A percentile compares a stretch with the other conserved stretches of the same genome.
These are phyloP conservation scores for Pammene fasciana DNA, from an alignment of 2,888 invertebrate genomes.

Conservation along the genomic window DNA sequence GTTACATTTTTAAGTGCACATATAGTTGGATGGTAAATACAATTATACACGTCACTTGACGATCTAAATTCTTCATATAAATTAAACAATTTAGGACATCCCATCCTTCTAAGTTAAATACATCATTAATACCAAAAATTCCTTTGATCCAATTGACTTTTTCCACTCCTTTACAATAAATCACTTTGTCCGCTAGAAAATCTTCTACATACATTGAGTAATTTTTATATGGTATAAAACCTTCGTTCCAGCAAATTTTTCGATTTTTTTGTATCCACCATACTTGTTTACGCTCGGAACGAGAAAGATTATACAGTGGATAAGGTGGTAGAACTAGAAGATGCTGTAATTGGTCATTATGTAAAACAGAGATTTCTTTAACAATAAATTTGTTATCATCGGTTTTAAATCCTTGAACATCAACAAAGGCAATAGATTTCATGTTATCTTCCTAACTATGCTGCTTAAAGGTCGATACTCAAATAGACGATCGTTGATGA, in stretches of 20 bases:
- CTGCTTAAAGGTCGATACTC: slow-evolving; percentile 44
- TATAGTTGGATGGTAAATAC: slow-evolving; percentile 7
- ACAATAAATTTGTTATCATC: no score
- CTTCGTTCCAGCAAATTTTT: background rate
- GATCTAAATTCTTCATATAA: background rate
- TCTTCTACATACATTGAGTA: slow-evolving; percentile 1
- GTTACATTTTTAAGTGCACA: slow-evolving; percentile 13
- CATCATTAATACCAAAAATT: background rate
- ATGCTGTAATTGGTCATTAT: no score
- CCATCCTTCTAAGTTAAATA: background rate
- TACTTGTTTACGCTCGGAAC: slow-evolving; percentile 1
- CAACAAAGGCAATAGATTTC: slow-evolving; percentile 25
- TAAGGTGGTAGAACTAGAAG: no score
- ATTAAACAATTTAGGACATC: background rate
- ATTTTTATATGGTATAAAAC: background rate
- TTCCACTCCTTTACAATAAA: slow-evolving; percentile 6
- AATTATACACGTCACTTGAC: background rate
- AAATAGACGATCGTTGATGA: slow-evolving; percentile 48
- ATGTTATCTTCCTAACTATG: slow-evolving; percentile 42
- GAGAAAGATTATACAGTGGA: no score
- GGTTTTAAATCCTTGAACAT: slow-evolving; percentile 30
- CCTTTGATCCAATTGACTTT: slow-evolving; percentile 6
- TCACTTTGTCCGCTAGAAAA: background rate
- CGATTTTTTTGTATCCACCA: background rate
- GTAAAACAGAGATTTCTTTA: no score